These are phyloP conservation scores for Phorcus lineatus DNA, from an alignment of 2,888 invertebrate species.

Conservation along the genomic window DNA sequence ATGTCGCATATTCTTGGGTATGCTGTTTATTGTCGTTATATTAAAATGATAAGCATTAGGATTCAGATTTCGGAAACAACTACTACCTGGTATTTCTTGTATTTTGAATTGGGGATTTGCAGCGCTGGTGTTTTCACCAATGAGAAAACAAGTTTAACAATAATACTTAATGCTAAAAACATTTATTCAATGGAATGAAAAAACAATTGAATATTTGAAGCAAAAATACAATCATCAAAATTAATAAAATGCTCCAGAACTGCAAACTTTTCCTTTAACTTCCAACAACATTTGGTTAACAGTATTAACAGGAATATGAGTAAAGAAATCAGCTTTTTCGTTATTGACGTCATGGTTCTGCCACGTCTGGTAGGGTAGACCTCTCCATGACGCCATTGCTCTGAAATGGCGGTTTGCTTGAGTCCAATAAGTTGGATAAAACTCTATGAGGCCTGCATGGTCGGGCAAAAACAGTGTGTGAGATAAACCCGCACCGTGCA, in stretches of 20 bases:
- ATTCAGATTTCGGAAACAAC: no score
- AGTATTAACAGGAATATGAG: slow-evolving; percentile 56
- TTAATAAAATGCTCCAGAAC: not conserved
- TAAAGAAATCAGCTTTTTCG: slow-evolving; percentile 51
- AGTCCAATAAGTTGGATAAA: slow-evolving; percentile 65
- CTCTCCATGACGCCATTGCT: slow-evolving; percentile 70
- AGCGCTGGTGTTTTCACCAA: no score
- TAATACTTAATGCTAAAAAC: no score
- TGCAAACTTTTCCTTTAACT: slow-evolving; percentile 30
- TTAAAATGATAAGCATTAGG: no score
- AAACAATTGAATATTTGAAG: no score
- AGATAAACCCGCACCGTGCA: slow-evolving; percentile 74
- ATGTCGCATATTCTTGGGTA: no score
- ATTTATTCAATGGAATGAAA: no score
- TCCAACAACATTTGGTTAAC: slow-evolving; percentile 34
- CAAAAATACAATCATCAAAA: no score
- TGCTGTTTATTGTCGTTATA: no score
- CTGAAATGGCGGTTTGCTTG: slow-evolving; percentile 65
- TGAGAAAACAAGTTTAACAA: no score
- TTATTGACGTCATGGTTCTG: slow-evolving; percentile 62
- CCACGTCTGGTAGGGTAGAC: slow-evolving; percentile 68
- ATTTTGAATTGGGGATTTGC: no score
- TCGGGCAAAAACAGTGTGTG: slow-evolving; percentile 70
- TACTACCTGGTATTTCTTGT: no score
- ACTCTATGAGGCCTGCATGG: slow-evolving; percentile 69